Conservation (phyloP, 2,888 invertebrate species). For the Chironomus tentans region DNA sequence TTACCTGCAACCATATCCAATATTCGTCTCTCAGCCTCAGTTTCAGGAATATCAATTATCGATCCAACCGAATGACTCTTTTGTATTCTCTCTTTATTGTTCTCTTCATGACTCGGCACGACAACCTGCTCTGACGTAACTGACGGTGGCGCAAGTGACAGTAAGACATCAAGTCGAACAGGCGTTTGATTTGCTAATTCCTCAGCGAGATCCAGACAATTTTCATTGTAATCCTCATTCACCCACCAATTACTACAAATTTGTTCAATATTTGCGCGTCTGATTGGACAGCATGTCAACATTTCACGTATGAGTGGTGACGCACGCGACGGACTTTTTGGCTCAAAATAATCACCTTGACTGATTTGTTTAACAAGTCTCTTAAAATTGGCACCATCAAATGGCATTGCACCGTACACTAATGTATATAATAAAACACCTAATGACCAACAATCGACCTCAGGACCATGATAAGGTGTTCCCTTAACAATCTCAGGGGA, state of each 20-base stretch:
- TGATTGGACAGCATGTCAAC: slow-evolving; percentile 83
- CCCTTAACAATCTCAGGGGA: slow-evolving; percentile 97
- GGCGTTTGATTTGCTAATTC: slow-evolving; percentile 85
- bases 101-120: slow-evolving; percentile 49
- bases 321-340: slow-evolving; percentile 86
- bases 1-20: slow-evolving; percentile 58
- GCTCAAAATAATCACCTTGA: slow-evolving; percentile 95
- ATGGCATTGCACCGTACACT: slow-evolving; percentile 99
- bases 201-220: slow-evolving; percentile 77
- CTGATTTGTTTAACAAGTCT: slow-evolving; percentile 94
- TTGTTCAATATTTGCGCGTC: slow-evolving; percentile 85
- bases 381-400: slow-evolving; percentile 97
- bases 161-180: slow-evolving; percentile 73
- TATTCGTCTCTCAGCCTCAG: slow-evolving; percentile 61
- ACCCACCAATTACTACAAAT: slow-evolving; percentile 98
- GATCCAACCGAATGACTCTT: slow-evolving; percentile 63
- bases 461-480: slow-evolving; percentile 93
- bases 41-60: slow-evolving; percentile 62
- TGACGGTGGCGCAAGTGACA: slow-evolving; percentile 76
- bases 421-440: slow-evolving; percentile 81
- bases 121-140: slow-evolving; percentile 64
- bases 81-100: slow-evolving; percentile 45
- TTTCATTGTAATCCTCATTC: slow-evolving; percentile 71
- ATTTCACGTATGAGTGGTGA: slow-evolving; percentile 90
- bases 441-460: slow-evolving; percentile 90